Base-by-base conservation (phyloP, 2,113 vertebrate genomes). In the Tonatia bakeri region DNA sequence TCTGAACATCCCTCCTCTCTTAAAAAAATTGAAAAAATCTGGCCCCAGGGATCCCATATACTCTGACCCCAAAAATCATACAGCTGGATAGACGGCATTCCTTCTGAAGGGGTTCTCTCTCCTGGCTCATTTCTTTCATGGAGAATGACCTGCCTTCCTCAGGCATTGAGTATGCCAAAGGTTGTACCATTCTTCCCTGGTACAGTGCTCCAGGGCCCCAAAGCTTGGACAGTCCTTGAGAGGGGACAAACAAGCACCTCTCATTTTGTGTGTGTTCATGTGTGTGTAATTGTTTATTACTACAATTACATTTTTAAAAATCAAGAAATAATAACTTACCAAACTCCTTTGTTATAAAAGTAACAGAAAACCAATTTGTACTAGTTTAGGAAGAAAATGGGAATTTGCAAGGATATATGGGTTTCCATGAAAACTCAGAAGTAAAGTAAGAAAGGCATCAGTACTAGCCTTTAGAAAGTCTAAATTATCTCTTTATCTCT, bases 111-210 rank as follows among this genome's bases (percentile, higher is more conserved):
- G 17, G 1, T 14, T 13, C 15, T 54, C 1, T 36, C 22, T 65
- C 40, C 9, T 70, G 56, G 36, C 1, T 54, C 22, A 38, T 11
- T 87, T 20, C 4, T 3, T 67, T 31, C 56, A 8, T 7, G 20
- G 65, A 38, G 28, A 11, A 17, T 17, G 45, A 28, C 59, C 33
- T 28, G 12, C 40, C 43, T 47, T n/a, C 6, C 3, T 65, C 7
- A 13, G 61, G 15, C 9, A 19, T 31, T 43, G 17, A 77, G 0
- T 9, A 0, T 0, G 1, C 19, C 47, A 61, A 61, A 28, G 59
- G 59, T 61, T 28, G 59, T 61, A 61, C 59, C 26, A 14, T 61
- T 28, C 24, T 36, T 70, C 47, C 54, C 13, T n/a, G 5, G 43
- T 50, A 10, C 26, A 7, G 22, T 0, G 4, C 17, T 81, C 65